Evolutionary conservation across 1,140 invertebrate species (phyloP).

Genomic region (Thaumatotibia leucotreta): DNA sequence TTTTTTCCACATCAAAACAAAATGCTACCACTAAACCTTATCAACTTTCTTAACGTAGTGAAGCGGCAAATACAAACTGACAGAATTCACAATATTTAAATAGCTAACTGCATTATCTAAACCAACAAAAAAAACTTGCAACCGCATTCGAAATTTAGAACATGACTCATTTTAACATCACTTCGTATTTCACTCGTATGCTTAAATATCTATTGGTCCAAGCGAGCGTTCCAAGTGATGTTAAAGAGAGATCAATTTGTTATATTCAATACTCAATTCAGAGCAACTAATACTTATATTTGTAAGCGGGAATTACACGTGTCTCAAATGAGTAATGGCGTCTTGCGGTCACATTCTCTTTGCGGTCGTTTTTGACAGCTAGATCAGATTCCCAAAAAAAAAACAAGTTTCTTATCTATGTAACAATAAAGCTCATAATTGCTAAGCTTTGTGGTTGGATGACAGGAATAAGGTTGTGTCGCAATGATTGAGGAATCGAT

Average conservation of each 20-base stretch:
- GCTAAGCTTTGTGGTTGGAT: background rate
- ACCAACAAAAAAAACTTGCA: background rate
- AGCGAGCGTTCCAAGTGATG: too few relatives aligned
- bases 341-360: slow-evolving; percentile 17
- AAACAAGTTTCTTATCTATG: background rate
- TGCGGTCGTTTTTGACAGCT: slow-evolving; percentile 21
- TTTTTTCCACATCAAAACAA: background rate
- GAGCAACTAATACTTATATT: background rate
- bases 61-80: background rate
- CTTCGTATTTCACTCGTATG: too few relatives aligned
- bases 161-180: too few relatives aligned
- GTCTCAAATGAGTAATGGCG: slow-evolving; percentile 3
- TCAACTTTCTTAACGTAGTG: background rate
- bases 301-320: background rate
- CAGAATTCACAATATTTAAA: background rate
- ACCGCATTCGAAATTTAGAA: too few relatives aligned
- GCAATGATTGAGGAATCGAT: background rate
- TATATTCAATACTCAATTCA: too few relatives aligned
- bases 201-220: too few relatives aligned
- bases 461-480: background rate
- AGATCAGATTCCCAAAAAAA: slow-evolving; percentile 6
- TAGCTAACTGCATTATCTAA: background rate
- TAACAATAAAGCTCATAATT: background rate
- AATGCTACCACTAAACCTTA: background rate
- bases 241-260: too few relatives aligned